Conservation (phyloP, 2,888 invertebrate species). For the Schizotus pectinicornis region DNA sequence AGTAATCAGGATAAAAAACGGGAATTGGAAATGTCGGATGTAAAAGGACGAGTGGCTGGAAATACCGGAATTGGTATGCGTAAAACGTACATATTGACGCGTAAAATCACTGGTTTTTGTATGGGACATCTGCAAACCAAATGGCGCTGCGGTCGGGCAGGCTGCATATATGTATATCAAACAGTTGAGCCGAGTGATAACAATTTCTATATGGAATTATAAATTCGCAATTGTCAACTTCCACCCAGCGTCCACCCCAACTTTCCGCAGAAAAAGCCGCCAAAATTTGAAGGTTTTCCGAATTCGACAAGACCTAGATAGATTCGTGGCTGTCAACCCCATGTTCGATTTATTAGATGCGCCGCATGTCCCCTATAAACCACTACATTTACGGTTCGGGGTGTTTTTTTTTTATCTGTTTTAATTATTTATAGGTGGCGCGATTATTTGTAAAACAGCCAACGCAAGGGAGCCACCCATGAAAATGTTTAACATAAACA, state of each 20-base stretch:
- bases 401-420: no score
- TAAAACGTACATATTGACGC: constrained; percentile 34
- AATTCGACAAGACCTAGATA: no score
- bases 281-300: no score
- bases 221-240: background rate
- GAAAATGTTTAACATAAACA: constrained; percentile 26
- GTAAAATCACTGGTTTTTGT: constrained; percentile 38
- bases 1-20: constrained; percentile 3
- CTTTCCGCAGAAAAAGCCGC: no score
- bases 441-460: no score
- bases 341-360: no score
- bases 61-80: constrained; percentile 26
- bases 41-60: background rate
- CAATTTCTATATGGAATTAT: constrained; percentile 30
- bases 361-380: no score
- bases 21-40: background rate
- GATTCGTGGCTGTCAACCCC: no score
- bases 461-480: background rate
- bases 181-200: constrained; percentile 33
- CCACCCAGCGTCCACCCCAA: no score
- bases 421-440: no score
- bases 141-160: constrained; percentile 36
- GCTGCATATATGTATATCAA: constrained; percentile 41
- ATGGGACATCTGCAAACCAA: constrained; percentile 42
- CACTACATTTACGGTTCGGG: no score